These are phyloP conservation scores for Brachyopa scutellaris DNA, from an alignment of 2,888 invertebrate genomes.

Conservation along the genomic window DNA sequence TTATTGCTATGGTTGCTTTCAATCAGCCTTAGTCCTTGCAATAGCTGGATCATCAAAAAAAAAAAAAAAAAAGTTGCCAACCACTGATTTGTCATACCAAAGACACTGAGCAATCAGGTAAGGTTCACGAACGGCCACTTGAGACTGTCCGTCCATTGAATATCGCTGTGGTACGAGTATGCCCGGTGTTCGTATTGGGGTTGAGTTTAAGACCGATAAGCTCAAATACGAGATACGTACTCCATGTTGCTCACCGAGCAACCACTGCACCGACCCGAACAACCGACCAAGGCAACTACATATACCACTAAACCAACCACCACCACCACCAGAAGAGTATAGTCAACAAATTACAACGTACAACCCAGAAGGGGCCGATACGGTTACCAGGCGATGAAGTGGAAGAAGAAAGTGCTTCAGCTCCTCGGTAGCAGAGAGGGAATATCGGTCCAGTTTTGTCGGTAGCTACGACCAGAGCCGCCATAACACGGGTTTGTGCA, in stretches of 20 bases:
- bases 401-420: conserved; percentile 38
- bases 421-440: conserved; percentile 45
- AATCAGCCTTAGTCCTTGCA: no score
- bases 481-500: conserved; percentile 72
- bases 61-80: not conserved
- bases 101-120: conserved; percentile 33
- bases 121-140: conserved; percentile 27
- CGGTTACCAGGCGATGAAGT: conserved; percentile 1
- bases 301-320: conserved; percentile 3
- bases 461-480: conserved; percentile 64
- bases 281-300: not conserved
- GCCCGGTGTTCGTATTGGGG: conserved; percentile 7
- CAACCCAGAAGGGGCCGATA: conserved; percentile 36
- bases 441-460: conserved; percentile 45
- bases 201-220: conserved; percentile 38
- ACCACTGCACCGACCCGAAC: not conserved
- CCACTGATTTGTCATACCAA: conserved; percentile 11
- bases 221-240: conserved; percentile 24
- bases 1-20: no score
- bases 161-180: not conserved
- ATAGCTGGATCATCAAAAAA: no score
- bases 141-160: conserved; percentile 15
- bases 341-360: conserved; percentile 42
- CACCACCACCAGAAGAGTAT: not conserved
- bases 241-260: not conserved